A percentile compares a stretch with the other conserved stretches of the same genome.
Evolutionary conservation across 2,113 vertebrate genomes (phyloP).

Genomic region (Neomonachus schauinslandi): DNA sequence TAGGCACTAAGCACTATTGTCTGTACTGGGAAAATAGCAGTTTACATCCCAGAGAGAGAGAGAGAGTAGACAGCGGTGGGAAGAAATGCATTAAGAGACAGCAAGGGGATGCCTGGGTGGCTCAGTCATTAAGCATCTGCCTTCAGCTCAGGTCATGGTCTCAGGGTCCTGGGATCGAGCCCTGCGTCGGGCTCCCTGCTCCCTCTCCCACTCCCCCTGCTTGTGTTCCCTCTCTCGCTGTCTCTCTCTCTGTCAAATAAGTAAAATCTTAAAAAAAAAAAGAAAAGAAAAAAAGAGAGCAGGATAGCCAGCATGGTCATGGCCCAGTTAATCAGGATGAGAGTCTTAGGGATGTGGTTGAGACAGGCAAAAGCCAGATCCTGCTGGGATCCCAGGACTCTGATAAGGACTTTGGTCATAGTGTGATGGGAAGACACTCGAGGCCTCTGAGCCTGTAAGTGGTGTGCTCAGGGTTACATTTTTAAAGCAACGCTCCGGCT

Average conservation of each 20-base stretch:
- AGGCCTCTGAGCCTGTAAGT: not conserved
- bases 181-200: too few relatives aligned
- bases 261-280: too few relatives aligned
- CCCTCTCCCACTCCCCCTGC: too few relatives aligned
- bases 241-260: too few relatives aligned
- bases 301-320: too few relatives aligned
- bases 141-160: too few relatives aligned
- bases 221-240: too few relatives aligned
- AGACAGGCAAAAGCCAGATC: not conserved
- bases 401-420: not conserved
- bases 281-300: not conserved
- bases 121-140: too few relatives aligned
- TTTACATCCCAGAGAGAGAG: not conserved
- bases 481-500: not conserved
- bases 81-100: not conserved
- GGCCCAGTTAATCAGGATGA: not conserved
- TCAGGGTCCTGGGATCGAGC: too few relatives aligned
- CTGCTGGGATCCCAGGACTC: rapidly evolving
- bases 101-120: too few relatives aligned
- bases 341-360: not conserved
- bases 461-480: too few relatives aligned
- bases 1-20: not conserved
- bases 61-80: not conserved
- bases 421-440: rapidly evolving
- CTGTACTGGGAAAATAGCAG: not conserved